Conservation (phyloP, 2,888 invertebrate genomes). For the Seira musarum region DNA sequence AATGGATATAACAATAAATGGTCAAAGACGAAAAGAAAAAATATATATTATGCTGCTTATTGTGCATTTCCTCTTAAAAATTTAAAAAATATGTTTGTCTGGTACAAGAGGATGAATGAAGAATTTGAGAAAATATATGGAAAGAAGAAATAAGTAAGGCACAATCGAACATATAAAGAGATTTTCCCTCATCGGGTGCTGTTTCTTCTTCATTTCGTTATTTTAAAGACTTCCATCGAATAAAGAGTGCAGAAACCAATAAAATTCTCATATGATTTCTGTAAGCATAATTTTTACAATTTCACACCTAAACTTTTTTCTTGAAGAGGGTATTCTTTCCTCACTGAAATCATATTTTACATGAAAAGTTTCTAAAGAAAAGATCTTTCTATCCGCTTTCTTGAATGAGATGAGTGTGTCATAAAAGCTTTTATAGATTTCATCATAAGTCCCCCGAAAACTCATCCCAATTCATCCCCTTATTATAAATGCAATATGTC, state of each 20-base stretch:
- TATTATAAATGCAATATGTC: background rate
- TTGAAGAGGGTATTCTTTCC: background rate
- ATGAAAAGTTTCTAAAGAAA: background rate
- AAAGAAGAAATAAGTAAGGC: background rate
- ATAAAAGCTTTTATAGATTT: constrained; percentile 33
- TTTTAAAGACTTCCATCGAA: background rate
- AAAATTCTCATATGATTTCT: background rate
- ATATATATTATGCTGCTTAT: background rate
- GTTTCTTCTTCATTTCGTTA: background rate
- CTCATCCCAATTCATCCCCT: background rate
- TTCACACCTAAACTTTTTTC: constrained; percentile 43
- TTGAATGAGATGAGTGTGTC: constrained; percentile 20
- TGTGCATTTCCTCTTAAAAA: no score
- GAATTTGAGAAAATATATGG: background rate
- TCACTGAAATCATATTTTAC: background rate
- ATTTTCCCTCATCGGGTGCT: background rate
- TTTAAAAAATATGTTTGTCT: no score
- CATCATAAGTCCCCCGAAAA: constrained; percentile 28
- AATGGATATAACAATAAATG: background rate
- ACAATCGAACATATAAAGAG: background rate
- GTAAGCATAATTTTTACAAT: constrained; percentile 7
- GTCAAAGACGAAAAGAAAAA: no score
- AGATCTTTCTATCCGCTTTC: constrained; percentile 8
- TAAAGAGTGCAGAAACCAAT: background rate
- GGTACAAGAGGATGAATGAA: background rate